Evolutionary conservation across 2,113 vertebrate genomes (phyloP).

Genomic region (Odobenus rosmarus): DNA sequence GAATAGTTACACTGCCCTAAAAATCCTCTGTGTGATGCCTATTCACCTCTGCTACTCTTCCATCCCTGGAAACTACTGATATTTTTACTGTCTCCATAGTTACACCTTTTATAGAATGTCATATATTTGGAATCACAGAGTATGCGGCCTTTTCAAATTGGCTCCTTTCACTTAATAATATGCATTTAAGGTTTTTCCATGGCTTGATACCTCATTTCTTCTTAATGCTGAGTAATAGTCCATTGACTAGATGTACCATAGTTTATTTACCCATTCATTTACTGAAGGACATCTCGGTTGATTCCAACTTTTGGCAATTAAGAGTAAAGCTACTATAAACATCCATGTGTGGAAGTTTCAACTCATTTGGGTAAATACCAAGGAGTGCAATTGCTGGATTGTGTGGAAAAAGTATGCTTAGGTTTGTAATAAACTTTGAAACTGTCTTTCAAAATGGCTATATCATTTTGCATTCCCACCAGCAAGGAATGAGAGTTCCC

Average conservation of each 20-base stretch:
- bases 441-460: not conserved
- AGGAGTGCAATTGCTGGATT: not conserved
- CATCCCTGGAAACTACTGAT: not conserved
- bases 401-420: not conserved
- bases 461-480: not conserved
- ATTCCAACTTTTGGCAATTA: slow-evolving; percentile 1
- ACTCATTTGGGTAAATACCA: not conserved
- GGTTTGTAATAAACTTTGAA: not conserved
- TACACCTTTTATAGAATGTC: not conserved
- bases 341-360: not conserved
- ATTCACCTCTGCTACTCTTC: not conserved
- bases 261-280: not conserved
- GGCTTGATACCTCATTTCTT: not conserved
- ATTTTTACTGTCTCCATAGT: not conserved
- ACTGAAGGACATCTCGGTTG: not conserved
- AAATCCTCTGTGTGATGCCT: not conserved
- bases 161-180: slow-evolving; percentile 8
- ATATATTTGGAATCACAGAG: not conserved
- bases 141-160: not conserved
- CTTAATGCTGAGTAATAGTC: not conserved
- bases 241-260: not conserved
- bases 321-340: not conserved
- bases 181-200: not conserved
- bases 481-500: not conserved
- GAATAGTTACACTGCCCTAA: not conserved